A percentile compares a stretch with the other conserved stretches of the same genome.
phyloP scores from a whole-genome alignment of 1,140 invertebrate genomes.

The Aphaenogaster ashmeadi region DNA sequence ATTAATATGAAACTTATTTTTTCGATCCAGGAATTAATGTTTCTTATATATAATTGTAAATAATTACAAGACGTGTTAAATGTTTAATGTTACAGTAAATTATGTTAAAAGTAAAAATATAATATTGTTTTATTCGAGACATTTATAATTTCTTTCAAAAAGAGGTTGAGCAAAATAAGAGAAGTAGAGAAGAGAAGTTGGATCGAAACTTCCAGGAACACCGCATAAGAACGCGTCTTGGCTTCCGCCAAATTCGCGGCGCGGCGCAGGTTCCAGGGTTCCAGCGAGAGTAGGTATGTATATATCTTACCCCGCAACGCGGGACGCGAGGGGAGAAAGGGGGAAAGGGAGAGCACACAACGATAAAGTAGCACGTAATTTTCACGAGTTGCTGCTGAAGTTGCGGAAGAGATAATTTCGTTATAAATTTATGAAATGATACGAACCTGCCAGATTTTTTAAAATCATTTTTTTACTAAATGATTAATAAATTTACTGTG shows the following conservation, averaged over 20 bases:
- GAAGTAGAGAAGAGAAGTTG: slow-evolving; percentile 51
- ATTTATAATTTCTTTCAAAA: too few species aligned
- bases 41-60: too few species aligned
- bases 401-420: background rate
- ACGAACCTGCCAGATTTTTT: slow-evolving; percentile 2
- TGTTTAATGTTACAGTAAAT: too few species aligned
- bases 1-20: too few species aligned
- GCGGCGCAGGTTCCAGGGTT: too few species aligned
- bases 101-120: too few species aligned
- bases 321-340: slow-evolving; percentile 7
- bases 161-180: too few species aligned
- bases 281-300: slow-evolving; percentile 12
- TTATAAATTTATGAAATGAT: background rate
- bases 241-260: slow-evolving; percentile 62
- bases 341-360: slow-evolving; percentile 12
- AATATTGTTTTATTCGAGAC: too few species aligned
- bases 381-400: background rate
- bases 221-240: slow-evolving; percentile 64
- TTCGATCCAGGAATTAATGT: too few species aligned
- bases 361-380: slow-evolving; percentile 52
- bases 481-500: background rate
- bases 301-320: slow-evolving; percentile 19
- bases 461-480: background rate
- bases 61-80: too few species aligned
- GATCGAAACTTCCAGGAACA: slow-evolving; percentile 70